Conservation (phyloP, 2,797 vertebrate genomes). For the Hippopotamyrus pictus region DNA sequence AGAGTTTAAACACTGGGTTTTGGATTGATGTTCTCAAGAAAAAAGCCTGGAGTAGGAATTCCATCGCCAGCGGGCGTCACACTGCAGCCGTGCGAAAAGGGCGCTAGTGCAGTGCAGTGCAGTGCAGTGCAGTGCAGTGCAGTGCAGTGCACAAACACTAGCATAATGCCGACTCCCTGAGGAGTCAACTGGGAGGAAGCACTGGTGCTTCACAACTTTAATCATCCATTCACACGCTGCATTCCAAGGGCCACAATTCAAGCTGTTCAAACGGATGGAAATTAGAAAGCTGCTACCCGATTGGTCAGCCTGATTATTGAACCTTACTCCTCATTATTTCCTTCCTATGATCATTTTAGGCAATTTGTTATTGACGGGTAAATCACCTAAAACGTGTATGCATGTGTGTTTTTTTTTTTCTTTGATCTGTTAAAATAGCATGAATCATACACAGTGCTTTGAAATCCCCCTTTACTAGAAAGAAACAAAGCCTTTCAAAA, state of each 20-base stretch:
- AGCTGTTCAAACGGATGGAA: neutral
- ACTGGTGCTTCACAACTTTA: neutral
- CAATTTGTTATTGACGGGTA: neutral
- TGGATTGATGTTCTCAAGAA: neutral
- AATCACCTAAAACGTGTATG: neutral
- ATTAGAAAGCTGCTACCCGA: neutral
- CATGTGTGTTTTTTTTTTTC: neutral
- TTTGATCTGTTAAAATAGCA: neutral
- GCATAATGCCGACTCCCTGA: neutral
- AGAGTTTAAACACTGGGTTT: neutral
- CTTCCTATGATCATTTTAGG: neutral
- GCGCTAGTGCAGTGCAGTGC: too few species aligned
- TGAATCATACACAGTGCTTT: slow-evolving; percentile 4
- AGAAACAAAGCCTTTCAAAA: neutral
- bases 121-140: too few species aligned
- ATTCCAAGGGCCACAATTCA: neutral
- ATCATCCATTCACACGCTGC: neutral
- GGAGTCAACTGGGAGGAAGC: neutral
- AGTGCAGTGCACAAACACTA: too few species aligned
- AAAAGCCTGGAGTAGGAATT: neutral
- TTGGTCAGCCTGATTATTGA: neutral
- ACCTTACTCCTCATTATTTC: neutral
- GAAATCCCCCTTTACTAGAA: neutral
- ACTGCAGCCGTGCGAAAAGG: neutral
- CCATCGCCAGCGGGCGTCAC: neutral